A percentile compares a stretch with the other conserved stretches of the same genome.
Evolutionary conservation across 1,140 invertebrate genomes (phyloP).

Genomic region (Babylonia areolata): DNA sequence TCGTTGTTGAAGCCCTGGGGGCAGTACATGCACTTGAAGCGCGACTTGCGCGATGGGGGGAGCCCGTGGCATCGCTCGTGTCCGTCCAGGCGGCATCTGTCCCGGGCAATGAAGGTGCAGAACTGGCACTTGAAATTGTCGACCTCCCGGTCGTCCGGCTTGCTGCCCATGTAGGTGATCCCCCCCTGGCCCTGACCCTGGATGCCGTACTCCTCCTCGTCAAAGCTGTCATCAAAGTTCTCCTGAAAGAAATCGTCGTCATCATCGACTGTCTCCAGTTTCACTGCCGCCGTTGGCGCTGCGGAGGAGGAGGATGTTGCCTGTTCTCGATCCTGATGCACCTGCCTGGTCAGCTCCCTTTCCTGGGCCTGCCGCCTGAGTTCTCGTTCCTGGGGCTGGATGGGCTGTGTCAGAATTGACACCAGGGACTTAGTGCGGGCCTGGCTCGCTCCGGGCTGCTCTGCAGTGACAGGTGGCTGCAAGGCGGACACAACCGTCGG

Average conservation of each 20-base stretch:
- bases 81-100: constrained; percentile 43
- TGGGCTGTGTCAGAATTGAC: constrained; percentile 30
- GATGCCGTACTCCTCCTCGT: constrained; percentile 20
- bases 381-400: neutral
- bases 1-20: constrained; percentile 55
- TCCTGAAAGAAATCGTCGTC: constrained; percentile 12
- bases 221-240: constrained; percentile 20
- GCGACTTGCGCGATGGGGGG: constrained; percentile 46
- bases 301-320: neutral
- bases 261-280: constrained; percentile 1
- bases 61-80: constrained; percentile 49
- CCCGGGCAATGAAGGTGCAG: constrained; percentile 54
- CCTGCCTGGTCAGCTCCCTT: neutral
- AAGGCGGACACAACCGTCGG: neutral
- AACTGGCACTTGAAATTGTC: constrained; percentile 49
- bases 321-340: neutral
- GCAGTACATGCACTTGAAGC: constrained; percentile 56
- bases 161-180: constrained; percentile 30
- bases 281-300: neutral
- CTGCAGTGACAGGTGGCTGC: neutral
- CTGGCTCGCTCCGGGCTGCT: neutral
- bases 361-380: constrained; percentile 14
- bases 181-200: constrained; percentile 17
- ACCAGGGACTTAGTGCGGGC: constrained; percentile 22
- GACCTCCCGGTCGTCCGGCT: constrained; percentile 38